Percentiles rank a stretch among this genome's conserved stretches.
Conservation (phyloP, 2,797 vertebrate genomes). For the Cossypha caffra region DNA sequence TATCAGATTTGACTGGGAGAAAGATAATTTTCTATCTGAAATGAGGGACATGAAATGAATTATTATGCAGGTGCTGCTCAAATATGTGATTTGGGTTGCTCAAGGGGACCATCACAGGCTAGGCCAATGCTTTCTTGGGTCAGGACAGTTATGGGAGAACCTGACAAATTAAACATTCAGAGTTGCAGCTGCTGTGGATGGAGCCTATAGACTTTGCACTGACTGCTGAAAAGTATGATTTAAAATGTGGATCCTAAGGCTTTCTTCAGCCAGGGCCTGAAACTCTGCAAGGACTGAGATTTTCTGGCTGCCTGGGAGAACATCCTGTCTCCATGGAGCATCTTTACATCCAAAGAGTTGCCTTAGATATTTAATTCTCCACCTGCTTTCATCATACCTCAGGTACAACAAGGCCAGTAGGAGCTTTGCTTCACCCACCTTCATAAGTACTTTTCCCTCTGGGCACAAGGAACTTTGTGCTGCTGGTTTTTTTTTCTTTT, state of each 20-base stretch:
- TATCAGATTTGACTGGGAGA: constrained; percentile 16
- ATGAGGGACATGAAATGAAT: neutral
- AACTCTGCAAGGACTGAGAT: neutral
- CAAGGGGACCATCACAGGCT: neutral
- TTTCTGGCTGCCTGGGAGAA: neutral
- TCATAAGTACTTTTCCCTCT: neutral
- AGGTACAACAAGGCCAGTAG: neutral
- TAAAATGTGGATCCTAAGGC: neutral
- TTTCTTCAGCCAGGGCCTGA: neutral
- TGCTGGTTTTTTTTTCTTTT: neutral
- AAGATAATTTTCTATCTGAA: neutral
- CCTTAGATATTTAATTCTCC: neutral
- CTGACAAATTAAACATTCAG: neutral
- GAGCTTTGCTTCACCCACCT: neutral
- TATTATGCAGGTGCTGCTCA: neutral
- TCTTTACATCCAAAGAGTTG: neutral
- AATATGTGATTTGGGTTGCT: neutral
- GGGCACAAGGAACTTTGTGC: neutral
- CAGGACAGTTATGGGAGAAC: neutral
- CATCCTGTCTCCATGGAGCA: neutral
- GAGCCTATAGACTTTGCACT: neutral
- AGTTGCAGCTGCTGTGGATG: neutral
- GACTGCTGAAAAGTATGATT: neutral
- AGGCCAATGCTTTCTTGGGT: neutral
- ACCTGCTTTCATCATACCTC: neutral